Percentiles rank a stretch among this genome's conserved stretches.
phyloP scores from a whole-genome alignment of 2,113 vertebrate genomes.

The Gila orcuttii region DNA sequence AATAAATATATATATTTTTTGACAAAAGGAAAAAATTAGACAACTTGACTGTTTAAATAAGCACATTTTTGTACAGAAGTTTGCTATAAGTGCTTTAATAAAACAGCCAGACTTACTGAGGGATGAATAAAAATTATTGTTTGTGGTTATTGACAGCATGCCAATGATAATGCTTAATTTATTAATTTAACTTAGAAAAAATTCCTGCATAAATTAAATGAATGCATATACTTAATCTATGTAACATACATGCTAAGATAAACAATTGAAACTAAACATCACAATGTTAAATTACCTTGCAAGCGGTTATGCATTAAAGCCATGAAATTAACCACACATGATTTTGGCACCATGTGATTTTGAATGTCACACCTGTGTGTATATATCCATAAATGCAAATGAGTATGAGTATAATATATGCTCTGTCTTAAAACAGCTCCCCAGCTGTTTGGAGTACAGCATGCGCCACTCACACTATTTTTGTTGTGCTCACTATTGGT shows the following conservation, averaged over 20 bases:
- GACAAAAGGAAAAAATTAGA: background rate
- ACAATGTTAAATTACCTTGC: background rate
- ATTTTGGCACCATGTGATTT: background rate
- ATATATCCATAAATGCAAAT: conserved; percentile 34
- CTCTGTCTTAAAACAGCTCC: conserved; percentile 67
- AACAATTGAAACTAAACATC: background rate
- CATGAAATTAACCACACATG: background rate
- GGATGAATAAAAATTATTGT: too few species aligned
- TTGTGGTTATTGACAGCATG: too few species aligned
- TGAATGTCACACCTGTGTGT: background rate
- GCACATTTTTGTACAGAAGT: too few species aligned
- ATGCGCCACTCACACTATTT: conserved; percentile 64
- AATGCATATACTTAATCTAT: background rate
- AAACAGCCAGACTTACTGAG: too few species aligned
- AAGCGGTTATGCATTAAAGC: background rate
- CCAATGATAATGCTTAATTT: background rate
- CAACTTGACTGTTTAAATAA: background rate
- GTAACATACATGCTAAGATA: background rate
- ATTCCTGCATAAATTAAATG: too few species aligned
- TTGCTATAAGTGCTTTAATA: too few species aligned
- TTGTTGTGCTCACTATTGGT: conserved; percentile 68
- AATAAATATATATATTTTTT: background rate
- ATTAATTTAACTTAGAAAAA: background rate
- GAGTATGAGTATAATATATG: conserved; percentile 52
- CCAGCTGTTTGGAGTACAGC: conserved; percentile 63